Evolutionary conservation across 2,797 vertebrate genomes (phyloP).

Genomic region (Bovichtus diacanthus): DNA sequence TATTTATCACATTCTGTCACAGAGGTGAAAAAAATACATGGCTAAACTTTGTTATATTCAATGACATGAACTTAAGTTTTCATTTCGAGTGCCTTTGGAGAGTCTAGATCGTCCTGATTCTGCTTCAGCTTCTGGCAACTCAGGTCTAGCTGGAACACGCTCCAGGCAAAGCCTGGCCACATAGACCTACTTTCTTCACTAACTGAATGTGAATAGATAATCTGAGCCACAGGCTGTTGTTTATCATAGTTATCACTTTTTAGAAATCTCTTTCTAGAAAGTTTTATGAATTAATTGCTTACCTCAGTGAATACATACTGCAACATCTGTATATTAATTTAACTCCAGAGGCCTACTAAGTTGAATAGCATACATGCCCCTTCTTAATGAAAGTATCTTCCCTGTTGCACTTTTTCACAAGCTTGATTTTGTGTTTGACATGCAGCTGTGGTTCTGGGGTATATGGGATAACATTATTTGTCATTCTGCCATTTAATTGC

Average conservation of each 20-base stretch:
- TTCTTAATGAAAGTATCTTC: constrained; percentile 42
- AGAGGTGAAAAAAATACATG: background rate
- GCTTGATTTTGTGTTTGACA: constrained; percentile 52
- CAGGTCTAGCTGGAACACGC: constrained; percentile 28
- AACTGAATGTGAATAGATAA: constrained; percentile 45
- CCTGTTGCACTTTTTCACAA: constrained; percentile 24
- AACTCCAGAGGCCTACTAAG: constrained; percentile 29
- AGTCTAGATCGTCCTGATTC: constrained; percentile 32
- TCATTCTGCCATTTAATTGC: constrained; percentile 64
- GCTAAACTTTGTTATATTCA: constrained; percentile 10
- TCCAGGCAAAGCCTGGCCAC: constrained; percentile 14
- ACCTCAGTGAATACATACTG: constrained; percentile 45
- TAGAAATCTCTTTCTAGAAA: constrained; percentile 48
- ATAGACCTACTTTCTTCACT: background rate
- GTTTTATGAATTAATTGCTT: constrained; percentile 48
- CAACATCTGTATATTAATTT: constrained; percentile 40
- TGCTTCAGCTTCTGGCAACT: constrained; percentile 10
- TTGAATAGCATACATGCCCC: background rate
- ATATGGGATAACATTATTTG: constrained; percentile 42
- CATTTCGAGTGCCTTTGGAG: constrained; percentile 11
- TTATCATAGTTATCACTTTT: constrained; percentile 48
- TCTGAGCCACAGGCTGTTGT: constrained; percentile 35
- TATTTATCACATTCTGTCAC: background rate
- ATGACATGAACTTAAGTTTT: background rate
- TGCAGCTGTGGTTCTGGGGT: background rate